These are phyloP conservation scores for Coranthus polyacanthus DNA, from an alignment of 2,797 vertebrate species.

Conservation along the genomic window DNA sequence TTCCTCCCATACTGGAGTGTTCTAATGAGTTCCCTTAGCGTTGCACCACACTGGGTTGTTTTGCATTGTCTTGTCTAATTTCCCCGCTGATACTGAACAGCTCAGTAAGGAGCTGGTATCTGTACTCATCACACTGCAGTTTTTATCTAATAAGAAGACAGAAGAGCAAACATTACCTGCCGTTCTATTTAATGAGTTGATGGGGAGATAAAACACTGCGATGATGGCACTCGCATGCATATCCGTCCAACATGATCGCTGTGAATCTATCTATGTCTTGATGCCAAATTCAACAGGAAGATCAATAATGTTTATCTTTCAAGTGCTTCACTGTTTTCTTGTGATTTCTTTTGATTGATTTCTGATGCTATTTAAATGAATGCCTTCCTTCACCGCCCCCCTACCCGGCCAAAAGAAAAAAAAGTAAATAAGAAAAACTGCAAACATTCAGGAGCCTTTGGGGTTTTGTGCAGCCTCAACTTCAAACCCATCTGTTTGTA, in stretches of 20 bases:
- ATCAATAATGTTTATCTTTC: slow-evolving; percentile 46
- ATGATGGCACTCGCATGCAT: slow-evolving; percentile 41
- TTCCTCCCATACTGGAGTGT: slow-evolving; percentile 58
- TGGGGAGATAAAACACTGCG: slow-evolving; percentile 52
- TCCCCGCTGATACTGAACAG: slow-evolving; percentile 61
- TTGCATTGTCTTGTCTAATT: slow-evolving; percentile 75
- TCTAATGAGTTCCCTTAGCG: slow-evolving; percentile 77
- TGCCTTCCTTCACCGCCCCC: slow-evolving; percentile 6
- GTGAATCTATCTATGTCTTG: slow-evolving; percentile 32
- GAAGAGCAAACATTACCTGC: slow-evolving; percentile 60
- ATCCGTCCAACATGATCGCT: slow-evolving; percentile 32
- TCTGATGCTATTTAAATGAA: slow-evolving; percentile 11
- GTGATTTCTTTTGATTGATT: slow-evolving; percentile 10
- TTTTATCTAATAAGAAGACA: slow-evolving; percentile 60
- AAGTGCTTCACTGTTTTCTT: slow-evolving; percentile 16
- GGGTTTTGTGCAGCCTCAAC: slow-evolving; percentile 4
- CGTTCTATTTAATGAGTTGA: slow-evolving; percentile 67
- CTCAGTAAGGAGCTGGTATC: slow-evolving; percentile 62
- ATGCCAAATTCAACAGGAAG: slow-evolving; percentile 26
- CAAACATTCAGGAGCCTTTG: neutral
- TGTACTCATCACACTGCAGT: slow-evolving; percentile 53
- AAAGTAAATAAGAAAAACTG: neutral
- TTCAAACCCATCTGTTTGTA: slow-evolving; percentile 17
- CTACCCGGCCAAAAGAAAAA: no score
- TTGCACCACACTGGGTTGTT: slow-evolving; percentile 72